phyloP scores from a whole-genome alignment of 2,888 invertebrate species.

The Tanytarsus gracilentus region DNA sequence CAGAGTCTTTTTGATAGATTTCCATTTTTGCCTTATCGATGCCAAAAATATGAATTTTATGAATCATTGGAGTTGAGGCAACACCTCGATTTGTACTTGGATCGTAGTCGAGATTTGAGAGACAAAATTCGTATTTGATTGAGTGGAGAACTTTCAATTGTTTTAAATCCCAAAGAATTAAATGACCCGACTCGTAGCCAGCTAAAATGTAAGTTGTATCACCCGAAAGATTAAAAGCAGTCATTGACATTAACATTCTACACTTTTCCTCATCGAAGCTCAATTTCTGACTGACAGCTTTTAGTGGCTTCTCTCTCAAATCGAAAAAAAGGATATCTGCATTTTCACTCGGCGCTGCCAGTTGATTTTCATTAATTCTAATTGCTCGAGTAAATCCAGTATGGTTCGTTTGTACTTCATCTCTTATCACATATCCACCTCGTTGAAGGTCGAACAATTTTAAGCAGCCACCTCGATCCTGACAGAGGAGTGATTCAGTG shows the following conservation, averaged over 20 bases:
- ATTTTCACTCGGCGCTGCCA: constrained; percentile 57
- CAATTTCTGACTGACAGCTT: constrained; percentile 39
- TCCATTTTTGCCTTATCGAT: not conserved
- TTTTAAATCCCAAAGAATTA: constrained; percentile 61
- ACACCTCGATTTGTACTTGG: constrained; percentile 55
- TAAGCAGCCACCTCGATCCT: constrained; percentile 62
- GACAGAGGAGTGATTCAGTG: constrained; percentile 55
- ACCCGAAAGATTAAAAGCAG: constrained; percentile 34
- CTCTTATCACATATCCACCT: constrained; percentile 51
- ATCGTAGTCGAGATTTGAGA: constrained; percentile 61
- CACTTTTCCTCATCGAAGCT: constrained; percentile 37
- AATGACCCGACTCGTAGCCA: constrained; percentile 65
- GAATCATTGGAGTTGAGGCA: constrained; percentile 45
- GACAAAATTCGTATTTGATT: constrained; percentile 54
- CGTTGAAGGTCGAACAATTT: constrained; percentile 57
- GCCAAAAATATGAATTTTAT: constrained; percentile 37
- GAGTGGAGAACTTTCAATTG: constrained; percentile 50
- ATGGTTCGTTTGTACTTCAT: constrained; percentile 52
- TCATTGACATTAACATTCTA: constrained; percentile 52
- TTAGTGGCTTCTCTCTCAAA: constrained; percentile 42
- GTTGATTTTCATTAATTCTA: constrained; percentile 49
- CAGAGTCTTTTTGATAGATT: not conserved
- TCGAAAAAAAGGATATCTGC: constrained; percentile 48
- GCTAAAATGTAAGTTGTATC: constrained; percentile 52
- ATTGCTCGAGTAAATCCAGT: constrained; percentile 64